A percentile compares a stretch with the other conserved stretches of the same genome.
Conservation (phyloP, 2,113 vertebrate species). For the Peromyscus californicus region DNA sequence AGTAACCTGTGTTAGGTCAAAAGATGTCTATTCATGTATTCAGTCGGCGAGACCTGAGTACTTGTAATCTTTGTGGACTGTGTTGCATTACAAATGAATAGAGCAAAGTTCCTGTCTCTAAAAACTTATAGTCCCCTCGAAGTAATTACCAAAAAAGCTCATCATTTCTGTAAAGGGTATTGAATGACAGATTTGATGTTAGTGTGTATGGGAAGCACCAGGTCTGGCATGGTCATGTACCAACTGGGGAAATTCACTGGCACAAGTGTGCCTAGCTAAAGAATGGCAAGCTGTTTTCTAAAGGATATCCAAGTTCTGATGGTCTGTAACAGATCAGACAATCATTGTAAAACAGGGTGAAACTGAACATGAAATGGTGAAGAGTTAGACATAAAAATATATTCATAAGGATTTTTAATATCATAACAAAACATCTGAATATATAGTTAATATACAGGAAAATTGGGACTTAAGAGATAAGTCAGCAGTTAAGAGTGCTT, state of each 20-base stretch:
- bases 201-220: not conserved
- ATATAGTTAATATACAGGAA: not conserved
- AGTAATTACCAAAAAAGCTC: not conserved
- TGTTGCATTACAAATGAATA: not conserved
- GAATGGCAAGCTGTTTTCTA: not conserved
- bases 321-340: not conserved
- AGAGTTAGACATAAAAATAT: not conserved
- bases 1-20: conserved; percentile 13
- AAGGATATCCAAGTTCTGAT: not conserved
- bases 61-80: not conserved
- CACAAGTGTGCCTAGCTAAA: not conserved
- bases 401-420: not conserved
- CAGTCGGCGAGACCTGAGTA: not conserved
- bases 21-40: conserved; percentile 32
- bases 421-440: not conserved
- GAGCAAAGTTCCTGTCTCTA: not conserved
- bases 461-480: too few relatives aligned
- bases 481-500: not conserved
- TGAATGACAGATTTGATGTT: not conserved
- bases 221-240: not conserved
- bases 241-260: not conserved
- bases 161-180: not conserved
- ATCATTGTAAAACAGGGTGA: not conserved
- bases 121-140: not conserved
- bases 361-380: not conserved